Percentiles rank a stretch among this genome's conserved stretches.
Conservation (phyloP, 2,888 invertebrate genomes). For the Leptinotarsa rubiginosa region DNA sequence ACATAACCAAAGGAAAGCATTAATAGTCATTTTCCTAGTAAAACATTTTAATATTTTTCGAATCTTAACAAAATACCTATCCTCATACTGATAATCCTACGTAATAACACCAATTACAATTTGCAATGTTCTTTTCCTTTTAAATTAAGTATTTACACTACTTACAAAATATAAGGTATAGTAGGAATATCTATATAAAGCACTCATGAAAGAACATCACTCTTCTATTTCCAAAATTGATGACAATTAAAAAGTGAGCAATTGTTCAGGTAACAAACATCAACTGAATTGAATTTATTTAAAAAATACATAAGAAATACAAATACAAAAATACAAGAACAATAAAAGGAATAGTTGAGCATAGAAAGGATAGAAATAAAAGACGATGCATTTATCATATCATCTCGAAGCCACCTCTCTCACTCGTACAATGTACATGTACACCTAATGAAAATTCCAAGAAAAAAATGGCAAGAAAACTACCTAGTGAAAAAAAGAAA, state of each 20-base stretch:
- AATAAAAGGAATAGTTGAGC: neutral
- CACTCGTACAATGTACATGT: neutral
- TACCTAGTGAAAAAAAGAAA: constrained; percentile 28
- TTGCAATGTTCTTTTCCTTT: constrained; percentile 38
- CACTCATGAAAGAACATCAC: constrained; percentile 28
- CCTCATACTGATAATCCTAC: constrained; percentile 3
- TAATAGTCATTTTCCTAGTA: neutral
- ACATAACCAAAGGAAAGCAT: neutral
- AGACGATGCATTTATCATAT: neutral
- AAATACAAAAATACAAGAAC: neutral
- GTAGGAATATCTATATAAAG: constrained; percentile 41
- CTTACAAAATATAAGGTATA: constrained; percentile 43
- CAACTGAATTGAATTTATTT: constrained; percentile 40
- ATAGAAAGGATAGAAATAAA: neutral
- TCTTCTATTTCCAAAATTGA: constrained; percentile 25
- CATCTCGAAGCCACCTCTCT: neutral
- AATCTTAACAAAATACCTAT: constrained; percentile 5
- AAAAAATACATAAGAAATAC: constrained; percentile 26
- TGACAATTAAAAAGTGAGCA: constrained; percentile 53
- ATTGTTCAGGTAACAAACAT: constrained; percentile 60
- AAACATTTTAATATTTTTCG: neutral
- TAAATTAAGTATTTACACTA: constrained; percentile 49
- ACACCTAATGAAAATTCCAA: constrained; percentile 3
- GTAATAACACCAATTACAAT: constrained; percentile 48
- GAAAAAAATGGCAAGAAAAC: constrained; percentile 44